These are phyloP conservation scores for Tortrix viridana DNA, from an alignment of 2,888 invertebrate genomes.

Conservation along the genomic window DNA sequence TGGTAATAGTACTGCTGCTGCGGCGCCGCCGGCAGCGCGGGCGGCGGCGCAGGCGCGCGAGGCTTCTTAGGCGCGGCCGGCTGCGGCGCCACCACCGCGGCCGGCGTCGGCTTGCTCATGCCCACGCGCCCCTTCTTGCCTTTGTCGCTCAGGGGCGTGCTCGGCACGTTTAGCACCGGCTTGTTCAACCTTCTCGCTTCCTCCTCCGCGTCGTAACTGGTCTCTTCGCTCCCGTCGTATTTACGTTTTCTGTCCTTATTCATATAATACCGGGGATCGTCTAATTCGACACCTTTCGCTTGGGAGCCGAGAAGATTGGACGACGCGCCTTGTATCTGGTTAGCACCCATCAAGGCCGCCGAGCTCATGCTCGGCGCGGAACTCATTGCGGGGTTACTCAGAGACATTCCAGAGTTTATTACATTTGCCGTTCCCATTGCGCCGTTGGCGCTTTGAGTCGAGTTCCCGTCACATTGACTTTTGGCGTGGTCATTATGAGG, in stretches of 20 bases:
- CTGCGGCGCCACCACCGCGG: slow-evolving; percentile 75
- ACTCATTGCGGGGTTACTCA: slow-evolving; percentile 69
- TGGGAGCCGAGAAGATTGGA: slow-evolving; percentile 64
- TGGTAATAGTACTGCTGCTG: slow-evolving; percentile 84
- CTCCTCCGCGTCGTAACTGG: slow-evolving; percentile 85
- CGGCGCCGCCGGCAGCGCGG: slow-evolving; percentile 75
- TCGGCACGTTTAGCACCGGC: slow-evolving; percentile 81
- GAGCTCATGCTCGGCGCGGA: slow-evolving; percentile 66
- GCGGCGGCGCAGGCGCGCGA: slow-evolving; percentile 73
- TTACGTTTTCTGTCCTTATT: slow-evolving; percentile 89
- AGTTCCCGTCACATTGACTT: slow-evolving; percentile 66
- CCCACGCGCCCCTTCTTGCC: slow-evolving; percentile 72
- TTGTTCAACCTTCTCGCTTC: slow-evolving; percentile 78
- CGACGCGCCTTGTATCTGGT: slow-evolving; percentile 73
- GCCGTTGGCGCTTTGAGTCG: slow-evolving; percentile 72
- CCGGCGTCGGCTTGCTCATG: slow-evolving; percentile 64
- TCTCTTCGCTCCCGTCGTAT: slow-evolving; percentile 87
- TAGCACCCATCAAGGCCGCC: slow-evolving; percentile 74
- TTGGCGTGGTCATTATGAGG: slow-evolving; percentile 70
- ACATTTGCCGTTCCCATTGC: slow-evolving; percentile 68
- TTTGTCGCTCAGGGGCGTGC: slow-evolving; percentile 76
- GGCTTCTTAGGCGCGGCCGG: slow-evolving; percentile 79
- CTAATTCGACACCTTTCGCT: slow-evolving; percentile 81
- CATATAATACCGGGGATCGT: slow-evolving; percentile 90
- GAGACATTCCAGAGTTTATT: slow-evolving; percentile 68